A percentile compares a stretch with the other conserved stretches of the same genome.
These are phyloP conservation scores for Apis dorsata DNA, from an alignment of 1,140 invertebrate species.

Conservation along the genomic window DNA sequence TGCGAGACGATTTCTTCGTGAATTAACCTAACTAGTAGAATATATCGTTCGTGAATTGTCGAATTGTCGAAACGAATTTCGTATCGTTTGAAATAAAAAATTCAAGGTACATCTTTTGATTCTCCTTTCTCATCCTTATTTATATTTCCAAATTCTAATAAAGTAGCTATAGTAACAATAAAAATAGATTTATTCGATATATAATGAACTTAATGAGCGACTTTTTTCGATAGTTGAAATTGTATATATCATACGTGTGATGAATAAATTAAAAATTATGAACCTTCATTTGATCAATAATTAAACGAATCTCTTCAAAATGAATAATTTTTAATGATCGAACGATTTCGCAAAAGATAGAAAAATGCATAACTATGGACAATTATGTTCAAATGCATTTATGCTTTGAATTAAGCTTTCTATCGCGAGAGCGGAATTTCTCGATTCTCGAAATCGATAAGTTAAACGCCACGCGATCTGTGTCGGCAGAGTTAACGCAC, in stretches of 20 bases:
- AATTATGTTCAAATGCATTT: too few relatives aligned
- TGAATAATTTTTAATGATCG: constrained; percentile 6
- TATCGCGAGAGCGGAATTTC: background rate
- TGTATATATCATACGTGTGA: background rate
- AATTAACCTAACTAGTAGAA: background rate
- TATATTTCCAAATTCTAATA: background rate
- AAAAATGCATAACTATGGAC: background rate
- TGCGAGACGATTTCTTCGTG: background rate
- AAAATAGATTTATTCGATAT: too few relatives aligned
- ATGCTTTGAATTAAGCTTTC: background rate
- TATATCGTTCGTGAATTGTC: background rate
- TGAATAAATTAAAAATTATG: background rate
- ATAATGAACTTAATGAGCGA: background rate
- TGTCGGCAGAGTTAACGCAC: background rate
- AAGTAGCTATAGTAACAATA: background rate
- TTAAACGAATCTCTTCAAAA: constrained; percentile 8
- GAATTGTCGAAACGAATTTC: constrained; percentile 5
- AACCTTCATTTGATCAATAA: constrained; percentile 7
- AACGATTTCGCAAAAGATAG: background rate
- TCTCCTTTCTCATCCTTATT: background rate
- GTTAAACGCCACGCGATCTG: background rate
- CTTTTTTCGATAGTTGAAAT: too few relatives aligned
- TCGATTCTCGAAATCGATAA: constrained; percentile 2
- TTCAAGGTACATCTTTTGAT: background rate
- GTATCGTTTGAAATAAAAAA: background rate